Conservation (phyloP, 2,888 invertebrate species). For the Pseudeuparius sepicola region DNA sequence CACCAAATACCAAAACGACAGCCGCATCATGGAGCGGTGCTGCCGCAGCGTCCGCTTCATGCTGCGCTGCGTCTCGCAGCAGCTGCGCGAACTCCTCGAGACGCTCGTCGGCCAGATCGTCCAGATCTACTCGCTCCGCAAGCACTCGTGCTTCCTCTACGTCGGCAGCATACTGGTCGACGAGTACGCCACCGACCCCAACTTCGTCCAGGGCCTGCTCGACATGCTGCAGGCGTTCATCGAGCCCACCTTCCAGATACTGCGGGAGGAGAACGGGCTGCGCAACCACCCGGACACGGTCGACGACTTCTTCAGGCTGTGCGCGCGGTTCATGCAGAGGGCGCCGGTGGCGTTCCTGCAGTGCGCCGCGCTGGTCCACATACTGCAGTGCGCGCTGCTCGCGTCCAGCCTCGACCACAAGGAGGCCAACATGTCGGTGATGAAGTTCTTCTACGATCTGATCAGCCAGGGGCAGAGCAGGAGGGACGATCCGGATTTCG, state of each 20-base stretch:
- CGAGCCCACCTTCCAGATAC: constrained; percentile 67
- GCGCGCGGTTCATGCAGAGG: constrained; percentile 57
- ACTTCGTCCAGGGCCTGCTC: constrained; percentile 69
- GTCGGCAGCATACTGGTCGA: constrained; percentile 84
- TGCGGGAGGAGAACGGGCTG: constrained; percentile 71
- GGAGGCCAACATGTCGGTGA: constrained; percentile 91
- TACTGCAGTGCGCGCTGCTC: constrained; percentile 73
- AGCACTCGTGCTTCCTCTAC: constrained; percentile 88
- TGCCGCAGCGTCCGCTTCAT: constrained; percentile 85
- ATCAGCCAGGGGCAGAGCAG: constrained; percentile 42
- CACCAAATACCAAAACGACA: constrained; percentile 70
- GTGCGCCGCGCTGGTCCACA: constrained; percentile 59
- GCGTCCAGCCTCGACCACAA: constrained; percentile 83
- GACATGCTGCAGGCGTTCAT: constrained; percentile 79
- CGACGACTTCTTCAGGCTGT: constrained; percentile 89
- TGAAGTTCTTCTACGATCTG: constrained; percentile 90
- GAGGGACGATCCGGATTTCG: constrained; percentile 33
- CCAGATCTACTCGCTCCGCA: constrained; percentile 62
- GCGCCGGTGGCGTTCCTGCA: constrained; percentile 75
- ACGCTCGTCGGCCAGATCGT: constrained; percentile 79
- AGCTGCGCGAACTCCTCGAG: constrained; percentile 61
- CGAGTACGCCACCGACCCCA: constrained; percentile 65
- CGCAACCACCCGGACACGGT: constrained; percentile 94
- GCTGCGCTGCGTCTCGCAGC: constrained; percentile 74
- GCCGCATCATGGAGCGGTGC: constrained; percentile 83